Evolutionary conservation across 1,140 invertebrate species (phyloP).

Genomic region (Zaprionus inermis): DNA sequence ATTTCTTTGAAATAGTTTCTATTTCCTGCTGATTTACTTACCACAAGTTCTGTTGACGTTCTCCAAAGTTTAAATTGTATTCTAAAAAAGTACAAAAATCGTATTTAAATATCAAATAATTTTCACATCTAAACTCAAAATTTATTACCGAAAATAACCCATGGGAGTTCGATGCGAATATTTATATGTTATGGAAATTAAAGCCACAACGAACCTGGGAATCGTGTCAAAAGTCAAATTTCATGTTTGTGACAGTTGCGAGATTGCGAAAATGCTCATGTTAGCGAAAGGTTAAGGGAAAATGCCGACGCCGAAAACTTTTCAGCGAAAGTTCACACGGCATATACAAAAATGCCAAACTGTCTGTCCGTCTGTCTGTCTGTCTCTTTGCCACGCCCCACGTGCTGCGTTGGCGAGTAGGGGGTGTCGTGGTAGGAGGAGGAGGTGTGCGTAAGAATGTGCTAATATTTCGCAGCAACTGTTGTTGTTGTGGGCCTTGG

Average conservation of each 20-base stretch:
- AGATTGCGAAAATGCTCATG: slow-evolving; percentile 62
- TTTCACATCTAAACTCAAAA: slow-evolving; percentile 3
- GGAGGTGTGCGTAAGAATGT: slow-evolving; percentile 41
- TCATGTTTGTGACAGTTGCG: slow-evolving; percentile 65
- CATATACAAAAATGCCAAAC: slow-evolving; percentile 49
- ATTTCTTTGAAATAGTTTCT: too few relatives aligned
- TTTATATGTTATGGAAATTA: slow-evolving; percentile 31
- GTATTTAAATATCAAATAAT: background rate
- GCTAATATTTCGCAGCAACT: slow-evolving; percentile 46
- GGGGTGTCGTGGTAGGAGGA: background rate
- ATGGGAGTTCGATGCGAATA: background rate
- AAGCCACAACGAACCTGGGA: slow-evolving; percentile 20
- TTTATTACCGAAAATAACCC: background rate
- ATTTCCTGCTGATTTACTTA: too few relatives aligned
- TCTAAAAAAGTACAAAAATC: background rate
- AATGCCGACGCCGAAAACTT: slow-evolving; percentile 29
- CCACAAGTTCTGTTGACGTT: too few relatives aligned
- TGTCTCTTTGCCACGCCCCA: slow-evolving; percentile 30
- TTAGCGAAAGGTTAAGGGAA: slow-evolving; percentile 49
- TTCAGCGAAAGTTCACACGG: slow-evolving; percentile 40
- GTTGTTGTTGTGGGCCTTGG: slow-evolving; percentile 19
- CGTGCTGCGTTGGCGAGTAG: background rate
- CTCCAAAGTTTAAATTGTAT: too few relatives aligned
- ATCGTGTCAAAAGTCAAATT: slow-evolving; percentile 59
- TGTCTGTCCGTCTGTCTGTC: slow-evolving; percentile 20